Conservation (phyloP, 1,140 invertebrate genomes). For the Leptonema lineaticorne region DNA sequence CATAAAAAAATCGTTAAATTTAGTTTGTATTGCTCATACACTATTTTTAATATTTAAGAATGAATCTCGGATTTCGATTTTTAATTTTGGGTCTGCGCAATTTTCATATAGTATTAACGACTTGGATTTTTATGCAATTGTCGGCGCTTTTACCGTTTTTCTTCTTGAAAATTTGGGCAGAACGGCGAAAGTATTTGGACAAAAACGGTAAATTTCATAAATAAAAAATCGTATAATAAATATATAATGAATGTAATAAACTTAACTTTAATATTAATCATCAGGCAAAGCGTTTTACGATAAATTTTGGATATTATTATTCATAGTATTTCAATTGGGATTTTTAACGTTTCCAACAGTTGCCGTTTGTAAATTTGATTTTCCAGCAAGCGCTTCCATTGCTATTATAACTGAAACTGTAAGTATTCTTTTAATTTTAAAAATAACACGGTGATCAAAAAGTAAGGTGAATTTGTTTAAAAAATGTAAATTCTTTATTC, state of each 20-base stretch:
- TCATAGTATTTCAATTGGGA: constrained; percentile 50
- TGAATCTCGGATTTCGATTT: constrained; percentile 54
- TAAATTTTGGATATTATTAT: constrained; percentile 47
- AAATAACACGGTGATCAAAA: no score
- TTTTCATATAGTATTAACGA: constrained; percentile 49
- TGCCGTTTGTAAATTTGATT: constrained; percentile 53
- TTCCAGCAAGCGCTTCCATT: constrained; percentile 64
- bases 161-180: constrained; percentile 50
- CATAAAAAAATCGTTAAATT: neutral
- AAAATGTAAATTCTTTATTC: no score
- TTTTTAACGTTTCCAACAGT: constrained; percentile 58
- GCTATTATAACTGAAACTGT: constrained; percentile 65
- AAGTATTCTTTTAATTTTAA: constrained; percentile 28
- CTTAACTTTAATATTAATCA: neutral
- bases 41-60: no score
- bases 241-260: neutral
- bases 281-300: constrained; percentile 47
- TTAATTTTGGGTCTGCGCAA: constrained; percentile 54
- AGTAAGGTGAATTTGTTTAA: no score
- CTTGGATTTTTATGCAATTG: constrained; percentile 54
- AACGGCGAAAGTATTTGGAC: constrained; percentile 26
- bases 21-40: neutral
- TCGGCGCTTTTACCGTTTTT: constrained; percentile 54
- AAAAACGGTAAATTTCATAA: constrained; percentile 17
- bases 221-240: neutral